phyloP scores from a whole-genome alignment of 2,797 vertebrate genomes.

The Onychomys arenicola region DNA sequence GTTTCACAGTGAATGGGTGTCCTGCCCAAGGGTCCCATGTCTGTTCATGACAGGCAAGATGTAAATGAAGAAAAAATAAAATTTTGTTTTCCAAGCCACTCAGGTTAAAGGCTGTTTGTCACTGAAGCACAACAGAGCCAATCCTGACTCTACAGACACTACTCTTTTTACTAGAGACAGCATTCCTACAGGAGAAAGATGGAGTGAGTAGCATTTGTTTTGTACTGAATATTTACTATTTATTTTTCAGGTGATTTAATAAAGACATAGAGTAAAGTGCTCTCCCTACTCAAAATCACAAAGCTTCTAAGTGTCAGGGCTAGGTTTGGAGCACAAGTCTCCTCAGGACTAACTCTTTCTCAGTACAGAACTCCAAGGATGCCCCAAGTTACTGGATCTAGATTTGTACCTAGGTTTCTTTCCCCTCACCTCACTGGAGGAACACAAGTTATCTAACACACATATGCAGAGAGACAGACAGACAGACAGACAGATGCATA shows the following conservation, averaged over 20 bases:
- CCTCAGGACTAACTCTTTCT: not conserved
- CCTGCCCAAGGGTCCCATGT: not conserved
- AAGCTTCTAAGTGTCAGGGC: not conserved
- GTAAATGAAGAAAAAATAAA: not conserved
- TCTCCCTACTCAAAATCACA: not conserved
- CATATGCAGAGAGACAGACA: not conserved
- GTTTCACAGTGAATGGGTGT: not conserved
- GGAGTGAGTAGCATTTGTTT: not conserved
- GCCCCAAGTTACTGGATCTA: not conserved
- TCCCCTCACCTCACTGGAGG: not conserved
- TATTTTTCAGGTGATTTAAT: not conserved
- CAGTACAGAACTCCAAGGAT: not conserved
- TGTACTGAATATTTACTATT: not conserved
- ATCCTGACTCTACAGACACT: not conserved
- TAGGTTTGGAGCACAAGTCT: not conserved
- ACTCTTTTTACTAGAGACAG: not conserved
- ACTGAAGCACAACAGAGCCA: not conserved
- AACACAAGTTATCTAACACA: not conserved
- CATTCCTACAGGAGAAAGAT: not conserved
- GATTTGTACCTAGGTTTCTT: not conserved
- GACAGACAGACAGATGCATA: not conserved
- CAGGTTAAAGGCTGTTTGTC: not conserved
- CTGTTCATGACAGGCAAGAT: too few species aligned
- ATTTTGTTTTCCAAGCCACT: not conserved
- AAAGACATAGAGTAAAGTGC: not conserved